Evolutionary conservation across 2,888 invertebrate species (phyloP), one percentile per base, ranked within the genome.

Genomic region (Drosophila histrio): DNA sequence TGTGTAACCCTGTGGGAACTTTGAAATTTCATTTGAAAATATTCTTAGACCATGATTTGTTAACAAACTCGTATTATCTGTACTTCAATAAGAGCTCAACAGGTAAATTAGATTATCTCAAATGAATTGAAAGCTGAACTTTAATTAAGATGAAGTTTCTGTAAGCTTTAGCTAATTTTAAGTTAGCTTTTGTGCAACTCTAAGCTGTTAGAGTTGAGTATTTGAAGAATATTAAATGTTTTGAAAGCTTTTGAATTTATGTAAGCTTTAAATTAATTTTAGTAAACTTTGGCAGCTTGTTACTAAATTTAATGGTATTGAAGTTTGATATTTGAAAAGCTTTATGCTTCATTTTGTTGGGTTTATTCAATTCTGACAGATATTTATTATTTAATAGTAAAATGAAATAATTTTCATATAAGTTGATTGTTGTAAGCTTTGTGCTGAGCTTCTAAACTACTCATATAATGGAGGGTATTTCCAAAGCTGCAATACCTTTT

Each of bases 1-100:
- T 69, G 49, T 50, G 43, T n/a, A 17, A 7, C 17, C 28, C 61
- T 34, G 15, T 34, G 21, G 30, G 67, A 36, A 34, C 19, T 24
- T 24, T 8, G 0, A n/a, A 44, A 41, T 30, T 39, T 28, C 21
- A 43, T 59, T 49, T 39, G 4, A 5, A 24, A 43, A 7, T 26
- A 41, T 39, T 39, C 46, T 13, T 19, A 32, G 17, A 2, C 11
- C 19, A 28, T 32, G 44, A 46, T 38, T 39, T 60, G 28, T 38
- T 47, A 8, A 21, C 2, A 7, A 39, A 41, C 41, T 53, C 13
- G 7, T 13, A 47, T 28, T 47, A 57, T 30, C 34, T 9, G 13
- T 11, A 24, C 2, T 28, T 21, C 24, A 28, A 11, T 26, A 6
- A 8, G 3, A 11, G 34, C 22, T 28, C 15, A 52, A 28, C 49